Base-by-base conservation (phyloP, 2,113 vertebrate species). In the Camelus bactrianus region DNA sequence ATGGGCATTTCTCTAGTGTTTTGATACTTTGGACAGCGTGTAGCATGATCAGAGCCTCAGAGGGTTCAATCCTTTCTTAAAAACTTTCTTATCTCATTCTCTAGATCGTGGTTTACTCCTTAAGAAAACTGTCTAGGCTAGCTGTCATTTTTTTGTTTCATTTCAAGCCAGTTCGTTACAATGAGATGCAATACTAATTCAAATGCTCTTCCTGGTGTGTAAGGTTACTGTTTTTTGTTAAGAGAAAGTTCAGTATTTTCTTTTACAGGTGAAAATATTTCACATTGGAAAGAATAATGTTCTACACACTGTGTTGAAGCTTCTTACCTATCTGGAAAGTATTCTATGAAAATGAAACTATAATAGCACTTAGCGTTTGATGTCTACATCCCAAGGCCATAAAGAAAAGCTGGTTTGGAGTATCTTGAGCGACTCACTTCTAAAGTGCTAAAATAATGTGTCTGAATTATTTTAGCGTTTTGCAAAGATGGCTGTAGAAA, bases 401-500 rank as follows among this genome's bases (percentile, higher is more conserved):
- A 77, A 79, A 69, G 79, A 30, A 70, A 93, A 83, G 1, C 52
- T 93, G 15, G 17, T 35, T 70, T 76, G 52, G 52, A 92, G 4
- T n/a, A 88, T 91, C 65, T n/a, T 65, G 38, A 83, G 76, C 16
- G 50, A 28, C 12, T 86, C 65, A 46, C 38, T 79, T 94, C 60
- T 50, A 79, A n/a, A 67, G 19, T 67, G 10, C 58, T 93, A 58
- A 95, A 82, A 14, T 54, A 16, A 16, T 97, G 28, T 96, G 88
- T 98, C 97, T 97, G 60, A 80, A 80, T 93, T 98, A 81, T 99
- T 98, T 89, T 96, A 99, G 99, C 99, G 1, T 99, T 99, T 98
- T 99, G 99, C 98, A 99, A 99, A 89, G 99, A 99, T 0, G 99
- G 99, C 80, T 99, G 99, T 98, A 99, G 99, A 96, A 99, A 99